Evolutionary conservation across 64 coral and sea anemone genomes (phyloP), one percentile per base, ranked within the genome.

Genomic region (Pocillopora damicornis): DNA sequence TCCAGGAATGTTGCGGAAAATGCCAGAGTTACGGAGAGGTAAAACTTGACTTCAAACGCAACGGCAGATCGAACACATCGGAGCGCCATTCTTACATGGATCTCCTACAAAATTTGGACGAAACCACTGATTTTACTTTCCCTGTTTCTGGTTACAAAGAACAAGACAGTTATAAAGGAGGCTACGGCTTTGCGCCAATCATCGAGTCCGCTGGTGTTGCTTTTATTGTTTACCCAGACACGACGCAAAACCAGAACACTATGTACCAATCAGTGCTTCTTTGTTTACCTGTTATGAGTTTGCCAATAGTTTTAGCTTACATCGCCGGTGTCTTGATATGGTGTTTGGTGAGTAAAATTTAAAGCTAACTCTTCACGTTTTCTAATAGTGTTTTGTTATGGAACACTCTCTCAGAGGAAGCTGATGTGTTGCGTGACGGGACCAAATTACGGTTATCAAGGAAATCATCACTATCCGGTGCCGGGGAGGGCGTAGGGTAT

Each of bases 241-340:
- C 76, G 4, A 65, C 86, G 9, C 62, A 17, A 15, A 79, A 73
- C 6, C 45, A 87, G 37, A 87, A 56, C 11, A 66, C 80, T 6
- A 90, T 98, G 92, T 87, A 92, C 22, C 4, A 58, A 12, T 75
- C 76, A 17, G 30, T 98, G 8, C 56, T 98, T 23, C 18, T 38
- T 9, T 81, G 76, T 23, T 86, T 90, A 60, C 88, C 92, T 8
- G 89, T 95, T 16, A 1, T 98, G 26, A 38, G 79, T 10, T 26
- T 98, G 61, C 80, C 90, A 13, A 22, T 94, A 1, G 15, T 94
- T 18, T 88, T 92, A 77, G 90, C 92, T 1, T 75, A 30, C 37
- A 76, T 92, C 12, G 92, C 96, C 63, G 95, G 96, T 11, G 74
- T 94, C 0, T 74, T 95, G 59, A 86, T 94, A 22, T 98, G 96